phyloP scores from a whole-genome alignment of 2,797 vertebrate genomes.

The Euthynnus affinis region DNA sequence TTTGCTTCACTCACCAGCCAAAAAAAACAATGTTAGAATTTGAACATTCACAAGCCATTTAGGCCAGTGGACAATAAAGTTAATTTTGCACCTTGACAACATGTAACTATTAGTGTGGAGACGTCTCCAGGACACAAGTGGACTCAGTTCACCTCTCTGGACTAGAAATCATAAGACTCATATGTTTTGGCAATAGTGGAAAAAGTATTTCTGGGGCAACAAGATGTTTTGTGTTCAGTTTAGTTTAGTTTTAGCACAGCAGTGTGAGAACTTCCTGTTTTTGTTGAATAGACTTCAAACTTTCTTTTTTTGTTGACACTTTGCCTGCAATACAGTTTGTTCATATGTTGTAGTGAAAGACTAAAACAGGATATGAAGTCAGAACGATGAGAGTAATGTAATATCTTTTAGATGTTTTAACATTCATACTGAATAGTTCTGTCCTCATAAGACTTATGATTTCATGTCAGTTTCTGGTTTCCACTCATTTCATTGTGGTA shows the following conservation, averaged over 20 bases:
- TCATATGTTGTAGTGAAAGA: background rate
- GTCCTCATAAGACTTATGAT: background rate
- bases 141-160: background rate
- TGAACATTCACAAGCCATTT: too few species aligned
- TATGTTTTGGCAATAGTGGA: slow-evolving; percentile 3
- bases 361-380: background rate
- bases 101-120: background rate
- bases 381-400: background rate
- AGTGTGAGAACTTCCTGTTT: slow-evolving; percentile 22
- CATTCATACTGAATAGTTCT: background rate
- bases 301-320: background rate
- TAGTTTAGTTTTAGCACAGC: background rate
- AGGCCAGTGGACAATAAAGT: too few species aligned
- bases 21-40: too few species aligned
- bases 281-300: background rate
- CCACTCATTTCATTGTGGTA: background rate
- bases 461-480: background rate
- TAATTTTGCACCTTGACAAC: too few species aligned
- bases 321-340: background rate
- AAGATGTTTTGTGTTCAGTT: slow-evolving; percentile 1
- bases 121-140: too few species aligned
- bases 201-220: background rate
- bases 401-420: background rate
- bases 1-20: too few species aligned
- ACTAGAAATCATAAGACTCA: background rate